These are phyloP conservation scores for Prinia subflava DNA, from an alignment of 2,113 vertebrate species.

Conservation along the genomic window DNA sequence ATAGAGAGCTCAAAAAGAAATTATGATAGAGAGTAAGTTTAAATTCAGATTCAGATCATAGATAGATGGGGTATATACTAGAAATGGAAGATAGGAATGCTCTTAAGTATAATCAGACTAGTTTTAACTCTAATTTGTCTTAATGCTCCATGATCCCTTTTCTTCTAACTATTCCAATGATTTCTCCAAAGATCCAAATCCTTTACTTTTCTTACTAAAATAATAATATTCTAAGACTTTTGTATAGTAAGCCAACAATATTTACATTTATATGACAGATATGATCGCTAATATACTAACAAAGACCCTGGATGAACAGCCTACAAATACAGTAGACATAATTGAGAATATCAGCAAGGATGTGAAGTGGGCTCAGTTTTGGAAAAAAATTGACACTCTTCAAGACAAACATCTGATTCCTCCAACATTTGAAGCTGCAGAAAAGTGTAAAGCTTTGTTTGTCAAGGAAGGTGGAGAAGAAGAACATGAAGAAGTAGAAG, in stretches of 20 bases:
- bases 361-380: constrained; percentile 77
- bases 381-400: constrained; percentile 77
- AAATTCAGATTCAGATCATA: neutral
- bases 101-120: neutral
- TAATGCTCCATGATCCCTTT: neutral
- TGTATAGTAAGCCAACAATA: neutral
- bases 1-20: neutral
- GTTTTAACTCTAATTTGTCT: neutral
- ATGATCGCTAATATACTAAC: constrained; percentile 84
- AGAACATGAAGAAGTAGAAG: constrained; percentile 69
- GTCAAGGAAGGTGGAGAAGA: constrained; percentile 52
- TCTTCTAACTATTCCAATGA: neutral
- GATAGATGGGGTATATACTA: neutral
- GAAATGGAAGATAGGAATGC: neutral
- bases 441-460: constrained; percentile 81
- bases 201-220: neutral
- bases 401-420: constrained; percentile 68
- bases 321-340: constrained; percentile 82
- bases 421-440: constrained; percentile 74
- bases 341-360: constrained; percentile 87
- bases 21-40: neutral
- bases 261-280: constrained; percentile 70
- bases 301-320: constrained; percentile 86
- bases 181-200: neutral
- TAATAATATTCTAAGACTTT: neutral